These are phyloP conservation scores for Leptobrachium ailaonicum DNA, from an alignment of 2,113 vertebrate genomes.

Conservation along the genomic window DNA sequence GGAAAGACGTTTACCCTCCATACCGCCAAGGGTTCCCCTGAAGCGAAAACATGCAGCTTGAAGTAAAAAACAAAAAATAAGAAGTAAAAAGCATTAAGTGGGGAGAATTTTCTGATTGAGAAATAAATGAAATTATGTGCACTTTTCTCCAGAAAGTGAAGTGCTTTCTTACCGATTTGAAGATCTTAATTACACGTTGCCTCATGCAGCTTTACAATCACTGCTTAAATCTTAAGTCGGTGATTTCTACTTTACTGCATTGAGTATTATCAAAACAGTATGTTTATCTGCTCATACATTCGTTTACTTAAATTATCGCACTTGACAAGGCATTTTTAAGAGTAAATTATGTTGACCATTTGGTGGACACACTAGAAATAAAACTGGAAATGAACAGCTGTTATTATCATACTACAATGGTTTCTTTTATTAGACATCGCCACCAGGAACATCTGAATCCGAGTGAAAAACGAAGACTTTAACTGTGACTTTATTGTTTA, in stretches of 20 bases:
- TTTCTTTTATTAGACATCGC: no score
- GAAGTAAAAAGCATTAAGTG: neutral
- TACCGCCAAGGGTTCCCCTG: neutral
- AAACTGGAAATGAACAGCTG: neutral
- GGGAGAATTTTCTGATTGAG: conserved; percentile 6
- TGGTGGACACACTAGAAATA: neutral
- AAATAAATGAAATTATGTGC: conserved; percentile 16
- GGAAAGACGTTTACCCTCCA: neutral
- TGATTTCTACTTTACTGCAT: neutral
- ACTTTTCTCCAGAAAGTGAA: neutral
- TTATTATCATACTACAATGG: neutral
- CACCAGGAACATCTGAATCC: no score
- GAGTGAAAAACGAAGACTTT: no score
- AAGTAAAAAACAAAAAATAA: neutral
- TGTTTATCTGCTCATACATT: conserved; percentile 9
- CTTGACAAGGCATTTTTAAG: conserved; percentile 12
- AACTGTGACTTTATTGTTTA: no score
- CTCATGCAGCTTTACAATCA: conserved; percentile 11
- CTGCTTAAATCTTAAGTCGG: conserved; percentile 1
- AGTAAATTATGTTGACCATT: neutral
- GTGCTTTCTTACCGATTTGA: neutral
- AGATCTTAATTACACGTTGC: conserved; percentile 24
- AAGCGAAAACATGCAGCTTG: conserved; percentile 18
- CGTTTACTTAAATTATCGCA: conserved; percentile 18
- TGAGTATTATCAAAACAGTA: conserved; percentile 12